Base-by-base conservation (phyloP, 2,797 vertebrate species). In the Corythornis leucogaster region DNA sequence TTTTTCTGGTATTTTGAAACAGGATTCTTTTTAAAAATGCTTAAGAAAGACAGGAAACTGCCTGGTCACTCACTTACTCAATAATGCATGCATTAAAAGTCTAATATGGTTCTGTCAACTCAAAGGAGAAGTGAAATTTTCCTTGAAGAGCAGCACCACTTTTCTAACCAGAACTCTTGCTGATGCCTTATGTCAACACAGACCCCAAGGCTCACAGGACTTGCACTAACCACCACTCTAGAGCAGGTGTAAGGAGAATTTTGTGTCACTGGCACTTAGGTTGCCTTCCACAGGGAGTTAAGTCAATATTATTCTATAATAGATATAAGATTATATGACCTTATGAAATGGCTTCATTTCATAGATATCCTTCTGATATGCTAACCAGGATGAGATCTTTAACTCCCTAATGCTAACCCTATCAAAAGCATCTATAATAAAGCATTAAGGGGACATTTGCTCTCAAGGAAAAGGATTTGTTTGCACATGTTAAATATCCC, bases 81-180 rank as follows among this genome's bases (percentile, higher is more conserved):
- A 43, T 31, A 43, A 58, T 9, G 7, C 16, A 4, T 24, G 61
- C 18, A 26, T 45, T 20, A 5, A 45, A 61, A 66, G 30, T 30
- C 20, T 17, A 8, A 7, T 8, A n/a, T 9, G 11, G 8, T 55
- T 57, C 53, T 20, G 1, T 16, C 45, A 43, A 2, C 42, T 15
- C 58, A 68, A 78, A 30, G 30, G 20, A 80, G 31, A 81, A 79
- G 7, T 45, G 17, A 87, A 85, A 68, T 45, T 74, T 76, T 10
- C 46, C 26, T 57, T 31, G 59, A 46, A 30, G 3, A 21, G 15
- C 0, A 0, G 2, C 40, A 38, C 15, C 38, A 31, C 11, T 57
- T 75, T 78, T 80, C 58, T 57, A 9, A 64, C 26, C 50, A 57
- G 11, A 22, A 61, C 19, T 28, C 8, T 75, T 48, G 17, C 30